These are phyloP conservation scores for Diprion similis DNA, from an alignment of 1,140 invertebrate species.

Conservation along the genomic window DNA sequence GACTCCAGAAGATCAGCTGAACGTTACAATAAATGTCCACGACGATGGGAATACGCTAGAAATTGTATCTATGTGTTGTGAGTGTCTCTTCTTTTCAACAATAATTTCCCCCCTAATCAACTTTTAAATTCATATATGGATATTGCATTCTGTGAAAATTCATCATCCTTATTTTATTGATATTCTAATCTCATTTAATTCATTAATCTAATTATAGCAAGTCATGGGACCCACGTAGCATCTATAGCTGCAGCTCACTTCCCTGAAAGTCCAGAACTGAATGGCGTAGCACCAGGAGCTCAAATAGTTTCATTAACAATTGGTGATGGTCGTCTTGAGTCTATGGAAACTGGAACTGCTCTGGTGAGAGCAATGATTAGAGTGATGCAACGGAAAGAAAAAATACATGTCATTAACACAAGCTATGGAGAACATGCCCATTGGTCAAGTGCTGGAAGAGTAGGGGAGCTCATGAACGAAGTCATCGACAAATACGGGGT, in stretches of 20 bases:
- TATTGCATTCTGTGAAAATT: conserved; percentile 6
- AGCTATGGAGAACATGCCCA: conserved; percentile 96
- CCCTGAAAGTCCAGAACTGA: conserved; percentile 86
- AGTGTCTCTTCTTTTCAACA: conserved; percentile 55
- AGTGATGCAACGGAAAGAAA: conserved; percentile 73
- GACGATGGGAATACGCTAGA: conserved; percentile 92
- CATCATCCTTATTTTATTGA: conserved; percentile 13
- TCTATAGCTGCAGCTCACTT: conserved; percentile 94
- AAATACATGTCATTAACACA: conserved; percentile 94
- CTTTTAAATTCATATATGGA: neutral
- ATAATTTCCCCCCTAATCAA: neutral
- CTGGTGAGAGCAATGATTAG: conserved; percentile 90
- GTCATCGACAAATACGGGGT: conserved; percentile 93
- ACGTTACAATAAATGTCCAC: conserved; percentile 92
- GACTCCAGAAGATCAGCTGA: conserved; percentile 81
- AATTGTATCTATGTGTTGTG: conserved; percentile 92
- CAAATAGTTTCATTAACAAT: conserved; percentile 94
- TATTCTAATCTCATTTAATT: conserved; percentile 15
- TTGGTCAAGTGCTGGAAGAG: conserved; percentile 86
- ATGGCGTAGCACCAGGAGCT: conserved; percentile 96
- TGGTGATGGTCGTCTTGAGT: conserved; percentile 85
- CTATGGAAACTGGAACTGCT: conserved; percentile 97
- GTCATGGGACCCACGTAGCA: conserved; percentile 97
- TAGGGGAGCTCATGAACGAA: conserved; percentile 87
- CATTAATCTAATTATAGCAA: conserved; percentile 65